Evolutionary conservation across 2,113 vertebrate species (phyloP).

Genomic region (Panthera leo): DNA sequence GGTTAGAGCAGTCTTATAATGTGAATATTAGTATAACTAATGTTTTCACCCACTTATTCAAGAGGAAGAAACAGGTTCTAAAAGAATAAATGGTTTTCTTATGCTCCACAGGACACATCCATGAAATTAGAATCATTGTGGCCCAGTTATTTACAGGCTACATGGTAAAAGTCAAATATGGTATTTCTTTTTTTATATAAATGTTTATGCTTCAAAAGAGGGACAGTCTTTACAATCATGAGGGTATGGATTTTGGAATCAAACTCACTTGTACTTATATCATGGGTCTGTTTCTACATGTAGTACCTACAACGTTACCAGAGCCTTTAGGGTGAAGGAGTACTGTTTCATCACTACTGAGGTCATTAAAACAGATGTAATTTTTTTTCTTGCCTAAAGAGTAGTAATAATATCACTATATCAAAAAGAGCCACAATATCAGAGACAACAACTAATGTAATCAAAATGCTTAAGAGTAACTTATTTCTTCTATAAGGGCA

Average conservation of each 20-base stretch:
- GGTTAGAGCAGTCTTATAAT: not conserved
- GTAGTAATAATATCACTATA: not conserved
- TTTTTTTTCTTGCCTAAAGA: not conserved
- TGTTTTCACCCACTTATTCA: not conserved
- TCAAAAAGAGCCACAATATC: not conserved
- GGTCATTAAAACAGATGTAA: not conserved
- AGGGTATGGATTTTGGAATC: not conserved
- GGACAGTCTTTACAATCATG: not conserved
- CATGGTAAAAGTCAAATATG: not conserved
- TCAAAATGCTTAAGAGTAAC: not conserved
- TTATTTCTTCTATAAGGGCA: no score
- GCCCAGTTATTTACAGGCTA: not conserved
- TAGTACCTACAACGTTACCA: not conserved
- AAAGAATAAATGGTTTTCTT: not conserved
- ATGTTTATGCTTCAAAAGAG: not conserved
- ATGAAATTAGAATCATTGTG: not conserved
- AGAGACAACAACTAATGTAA: not conserved
- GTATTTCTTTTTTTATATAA: not conserved
- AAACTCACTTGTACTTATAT: not conserved
- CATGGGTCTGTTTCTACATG: not conserved
- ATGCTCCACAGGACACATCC: not conserved
- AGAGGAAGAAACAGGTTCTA: not conserved
- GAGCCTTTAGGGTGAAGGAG: rapidly evolving
- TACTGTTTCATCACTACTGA: not conserved
- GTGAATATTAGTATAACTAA: not conserved